A percentile compares a stretch with the other conserved stretches of the same genome.
Conservation (phyloP, 2,888 invertebrate genomes). For the Tyria jacobaeae region DNA sequence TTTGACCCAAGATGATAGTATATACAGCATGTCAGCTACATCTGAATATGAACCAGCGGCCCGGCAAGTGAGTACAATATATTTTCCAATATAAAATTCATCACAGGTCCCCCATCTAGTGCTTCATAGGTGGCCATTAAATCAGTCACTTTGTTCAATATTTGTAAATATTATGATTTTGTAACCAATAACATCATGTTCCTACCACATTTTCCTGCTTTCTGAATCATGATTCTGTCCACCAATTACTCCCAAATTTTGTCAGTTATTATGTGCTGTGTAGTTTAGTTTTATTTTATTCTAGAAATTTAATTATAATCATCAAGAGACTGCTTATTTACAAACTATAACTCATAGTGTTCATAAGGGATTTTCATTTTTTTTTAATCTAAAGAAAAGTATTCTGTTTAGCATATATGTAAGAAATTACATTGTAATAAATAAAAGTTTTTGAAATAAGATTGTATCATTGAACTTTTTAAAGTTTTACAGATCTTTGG, state of each 20-base stretch:
- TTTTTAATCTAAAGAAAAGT: constrained; percentile 10
- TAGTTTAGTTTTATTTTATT: constrained; percentile 16
- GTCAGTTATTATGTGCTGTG: constrained; percentile 5
- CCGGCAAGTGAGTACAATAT: constrained; percentile 80
- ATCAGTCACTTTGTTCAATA: constrained; percentile 36
- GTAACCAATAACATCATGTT: constrained; percentile 44
- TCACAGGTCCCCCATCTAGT: constrained; percentile 23
- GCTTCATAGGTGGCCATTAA: constrained; percentile 34
- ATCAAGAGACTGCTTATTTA: background rate
- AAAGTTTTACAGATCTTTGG: constrained; percentile 41
- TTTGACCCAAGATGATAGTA: constrained; percentile 85
- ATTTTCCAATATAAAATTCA: constrained; percentile 34
- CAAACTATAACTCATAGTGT: constrained; percentile 19
- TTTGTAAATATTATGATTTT: constrained; percentile 52
- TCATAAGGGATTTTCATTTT: constrained; percentile 21
- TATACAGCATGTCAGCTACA: constrained; percentile 85
- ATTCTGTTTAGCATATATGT: constrained; percentile 25
- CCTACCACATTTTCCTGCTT: constrained; percentile 36
- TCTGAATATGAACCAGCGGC: constrained; percentile 84
- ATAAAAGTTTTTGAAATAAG: constrained; percentile 61
- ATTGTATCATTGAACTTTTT: constrained; percentile 66
- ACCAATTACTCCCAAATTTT: constrained; percentile 26
- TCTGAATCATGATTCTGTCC: constrained; percentile 25
- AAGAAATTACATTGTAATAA: constrained; percentile 47
- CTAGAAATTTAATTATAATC: constrained; percentile 14